phyloP scores from a whole-genome alignment of 2,113 vertebrate species.

The Isurus oxyrinchus region DNA sequence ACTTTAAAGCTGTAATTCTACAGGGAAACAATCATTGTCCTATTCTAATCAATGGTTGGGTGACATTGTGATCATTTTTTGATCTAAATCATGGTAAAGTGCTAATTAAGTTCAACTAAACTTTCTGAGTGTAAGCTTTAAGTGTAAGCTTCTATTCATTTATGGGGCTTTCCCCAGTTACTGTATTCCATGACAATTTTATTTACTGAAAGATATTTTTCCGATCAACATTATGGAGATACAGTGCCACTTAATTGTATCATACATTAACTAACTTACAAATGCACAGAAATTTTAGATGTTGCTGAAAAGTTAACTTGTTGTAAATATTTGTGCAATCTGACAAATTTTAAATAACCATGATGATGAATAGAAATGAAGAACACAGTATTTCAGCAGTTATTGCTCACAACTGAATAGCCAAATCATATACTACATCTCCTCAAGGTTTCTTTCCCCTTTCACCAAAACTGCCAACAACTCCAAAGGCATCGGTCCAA shows the following conservation, averaged over 20 bases:
- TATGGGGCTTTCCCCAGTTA: background rate
- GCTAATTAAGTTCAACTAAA: constrained; percentile 9
- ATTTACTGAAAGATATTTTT: background rate
- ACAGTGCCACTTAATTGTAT: background rate
- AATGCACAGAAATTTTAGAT: background rate
- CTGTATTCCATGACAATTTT: background rate
- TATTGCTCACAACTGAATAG: background rate
- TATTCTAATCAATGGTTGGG: background rate
- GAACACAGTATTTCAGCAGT: background rate
- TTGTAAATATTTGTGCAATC: background rate
- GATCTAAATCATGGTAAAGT: background rate
- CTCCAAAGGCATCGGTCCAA: background rate
- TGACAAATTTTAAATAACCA: background rate
- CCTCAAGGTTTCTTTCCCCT: background rate
- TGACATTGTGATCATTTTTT: background rate
- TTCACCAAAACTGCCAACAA: background rate
- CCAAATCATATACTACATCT: background rate
- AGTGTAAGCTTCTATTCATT: background rate
- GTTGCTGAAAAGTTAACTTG: background rate
- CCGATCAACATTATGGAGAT: background rate
- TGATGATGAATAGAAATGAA: background rate
- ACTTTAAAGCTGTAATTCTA: background rate
- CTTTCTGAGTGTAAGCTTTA: background rate
- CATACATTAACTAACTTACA: background rate
- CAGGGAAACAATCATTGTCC: background rate